Conservation (phyloP, 1,140 invertebrate genomes). For the Ridgeia piscesae region DNA sequence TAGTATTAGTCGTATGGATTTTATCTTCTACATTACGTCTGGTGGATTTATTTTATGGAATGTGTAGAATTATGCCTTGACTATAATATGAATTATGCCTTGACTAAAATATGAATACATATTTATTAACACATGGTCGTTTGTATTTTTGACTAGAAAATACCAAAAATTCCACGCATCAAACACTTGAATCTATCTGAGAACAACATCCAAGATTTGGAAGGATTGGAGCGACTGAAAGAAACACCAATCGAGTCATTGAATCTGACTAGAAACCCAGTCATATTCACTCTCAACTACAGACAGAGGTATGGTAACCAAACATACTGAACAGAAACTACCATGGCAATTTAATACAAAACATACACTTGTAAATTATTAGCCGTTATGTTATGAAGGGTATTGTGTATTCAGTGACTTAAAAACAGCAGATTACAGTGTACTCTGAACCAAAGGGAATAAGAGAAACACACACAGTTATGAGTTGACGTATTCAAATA, state of each 20-base stretch:
- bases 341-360: not conserved
- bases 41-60: not conserved
- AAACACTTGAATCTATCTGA: constrained; percentile 17
- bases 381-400: not conserved
- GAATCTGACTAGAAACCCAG: constrained; percentile 18
- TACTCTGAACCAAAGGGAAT: no score
- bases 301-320: constrained; percentile 9
- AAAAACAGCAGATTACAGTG: no score
- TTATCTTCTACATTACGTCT: not conserved
- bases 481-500: no score
- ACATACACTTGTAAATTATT: not conserved
- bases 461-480: no score
- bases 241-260: constrained; percentile 2
- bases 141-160: not conserved
- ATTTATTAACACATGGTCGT: not conserved
- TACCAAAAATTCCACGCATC: constrained; percentile 16
- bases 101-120: not conserved
- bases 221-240: constrained; percentile 1
- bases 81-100: not conserved
- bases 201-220: constrained; percentile 9
- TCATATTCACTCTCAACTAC: constrained; percentile 20
- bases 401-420: no score
- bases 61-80: not conserved
- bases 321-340: not conserved
- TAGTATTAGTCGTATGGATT: not conserved